These are phyloP conservation scores for Sandelia bainsii DNA, from an alignment of 2,797 vertebrate species.

Conservation along the genomic window DNA sequence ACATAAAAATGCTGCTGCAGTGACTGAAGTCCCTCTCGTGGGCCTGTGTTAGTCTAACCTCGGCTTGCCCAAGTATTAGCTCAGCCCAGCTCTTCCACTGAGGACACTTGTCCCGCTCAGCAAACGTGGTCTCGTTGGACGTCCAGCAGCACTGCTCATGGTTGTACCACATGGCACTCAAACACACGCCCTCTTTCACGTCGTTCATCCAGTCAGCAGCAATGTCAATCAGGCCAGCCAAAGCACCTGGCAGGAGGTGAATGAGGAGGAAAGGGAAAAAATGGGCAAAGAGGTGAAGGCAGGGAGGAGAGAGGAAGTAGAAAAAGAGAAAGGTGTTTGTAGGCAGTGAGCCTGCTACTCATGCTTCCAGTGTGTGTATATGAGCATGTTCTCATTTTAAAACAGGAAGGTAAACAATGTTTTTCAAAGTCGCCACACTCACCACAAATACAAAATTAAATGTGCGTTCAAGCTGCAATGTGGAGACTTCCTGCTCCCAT, in stretches of 20 bases:
- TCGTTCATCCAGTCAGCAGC: conserved; percentile 99
- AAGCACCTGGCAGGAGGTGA: conserved; percentile 85
- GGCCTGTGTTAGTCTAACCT: conserved; percentile 83
- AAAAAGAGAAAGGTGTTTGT: background rate
- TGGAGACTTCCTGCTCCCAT: background rate
- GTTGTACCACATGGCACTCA: conserved; percentile 98
- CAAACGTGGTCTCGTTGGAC: conserved; percentile 96
- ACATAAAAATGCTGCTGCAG: background rate
- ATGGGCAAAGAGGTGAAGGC: conserved; percentile 6
- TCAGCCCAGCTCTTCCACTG: conserved; percentile 99
- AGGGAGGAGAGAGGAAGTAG: background rate
- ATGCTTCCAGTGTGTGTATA: background rate
- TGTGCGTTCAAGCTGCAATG: background rate
- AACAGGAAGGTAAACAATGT: no score
- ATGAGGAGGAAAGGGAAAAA: background rate
- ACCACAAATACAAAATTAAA: background rate
- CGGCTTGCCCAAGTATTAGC: conserved; percentile 96
- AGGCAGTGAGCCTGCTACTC: conserved; percentile 5
- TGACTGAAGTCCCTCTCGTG: background rate
- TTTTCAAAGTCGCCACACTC: no score
- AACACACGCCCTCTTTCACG: conserved; percentile 97
- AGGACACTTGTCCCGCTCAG: conserved; percentile 97
- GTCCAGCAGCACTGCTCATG: conserved; percentile 99
- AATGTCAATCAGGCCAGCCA: conserved; percentile 98
- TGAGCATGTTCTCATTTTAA: background rate